Base-by-base conservation (phyloP, 2,113 vertebrate species). In the Rhombomys opimus region DNA sequence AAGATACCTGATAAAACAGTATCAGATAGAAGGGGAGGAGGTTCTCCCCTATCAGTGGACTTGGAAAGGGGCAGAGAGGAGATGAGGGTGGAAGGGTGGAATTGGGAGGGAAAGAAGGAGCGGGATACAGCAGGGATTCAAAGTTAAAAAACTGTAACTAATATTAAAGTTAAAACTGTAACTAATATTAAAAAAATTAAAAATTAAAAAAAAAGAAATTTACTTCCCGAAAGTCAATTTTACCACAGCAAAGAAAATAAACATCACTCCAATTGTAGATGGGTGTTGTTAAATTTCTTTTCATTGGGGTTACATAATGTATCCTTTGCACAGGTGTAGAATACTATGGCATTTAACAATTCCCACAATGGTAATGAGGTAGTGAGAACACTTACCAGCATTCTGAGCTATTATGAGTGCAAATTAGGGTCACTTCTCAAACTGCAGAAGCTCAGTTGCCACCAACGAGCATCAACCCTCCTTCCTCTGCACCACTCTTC, bases 181-280 rank as follows among this genome's bases (percentile, higher is more conserved):
- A 46, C 41, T 46, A 46, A 46, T 46, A 46, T 46, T 46, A 46
- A 46, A 46, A 5, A 46, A 46, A 46, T 3, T 41, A 41, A 41
- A 41, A 41, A 41, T 41, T 46, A 46, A 46, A 46, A 46, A 46
- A 46, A 46, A 46, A 46, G 70, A 91, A 91, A 67, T 52, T 87
- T 11, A 41, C 12, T 90, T 91, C 38, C 30, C 57, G 75, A 17
- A 38, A 20, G 27, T 91, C 30, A 68, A 65, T 89, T 95, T 89
- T 89, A 30, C 7, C 14, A 89, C 54, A 84, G 76, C 77, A 75
- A 87, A 57, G 35, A 77, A 90, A 95, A 85, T 5, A 85, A 94
- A 25, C 5, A 35, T 41, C 59, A 20, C 70, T 8, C 9, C 93
- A 82, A 22, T 68, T 96, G 68, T 87, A 80, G 10, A 93, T 13